phyloP scores from a whole-genome alignment of 2,888 invertebrate species.

The Melikaiella ostensackeni region DNA sequence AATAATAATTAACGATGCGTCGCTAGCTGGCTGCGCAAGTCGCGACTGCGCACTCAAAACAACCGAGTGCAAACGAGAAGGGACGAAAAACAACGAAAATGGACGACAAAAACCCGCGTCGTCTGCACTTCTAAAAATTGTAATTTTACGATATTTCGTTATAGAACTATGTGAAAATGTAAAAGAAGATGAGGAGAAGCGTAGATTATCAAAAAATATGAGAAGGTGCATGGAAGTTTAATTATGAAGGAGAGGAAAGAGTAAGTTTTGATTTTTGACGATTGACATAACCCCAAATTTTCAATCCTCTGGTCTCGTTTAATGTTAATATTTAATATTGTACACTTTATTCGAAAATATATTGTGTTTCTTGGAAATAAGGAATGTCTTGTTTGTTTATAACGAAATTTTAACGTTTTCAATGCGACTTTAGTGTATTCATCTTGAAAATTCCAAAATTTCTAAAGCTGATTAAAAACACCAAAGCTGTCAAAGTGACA shows the following conservation, averaged over 20 bases:
- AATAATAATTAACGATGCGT: not conserved
- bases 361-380: not conserved
- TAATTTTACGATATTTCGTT: not conserved
- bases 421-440: not conserved
- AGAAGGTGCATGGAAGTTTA: not conserved
- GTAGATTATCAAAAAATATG: conserved; percentile 12
- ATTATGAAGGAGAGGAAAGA: conserved; percentile 36
- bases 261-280: not conserved
- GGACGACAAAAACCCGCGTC: not conserved
- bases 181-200: not conserved
- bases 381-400: not conserved
- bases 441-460: not conserved
- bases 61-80: no score
- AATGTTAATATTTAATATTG: not conserved
- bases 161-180: not conserved
- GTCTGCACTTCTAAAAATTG: not conserved
- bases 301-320: not conserved
- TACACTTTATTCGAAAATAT: not conserved
- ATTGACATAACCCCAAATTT: conserved; percentile 21
- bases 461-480: not conserved
- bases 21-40: not conserved
- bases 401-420: not conserved
- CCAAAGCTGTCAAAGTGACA: not conserved
- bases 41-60: not conserved
- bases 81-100: not conserved